Percentiles rank a stretch among this genome's conserved stretches.
These are phyloP conservation scores for Florisuga fusca DNA, from an alignment of 2,797 vertebrate genomes.

Conservation along the genomic window DNA sequence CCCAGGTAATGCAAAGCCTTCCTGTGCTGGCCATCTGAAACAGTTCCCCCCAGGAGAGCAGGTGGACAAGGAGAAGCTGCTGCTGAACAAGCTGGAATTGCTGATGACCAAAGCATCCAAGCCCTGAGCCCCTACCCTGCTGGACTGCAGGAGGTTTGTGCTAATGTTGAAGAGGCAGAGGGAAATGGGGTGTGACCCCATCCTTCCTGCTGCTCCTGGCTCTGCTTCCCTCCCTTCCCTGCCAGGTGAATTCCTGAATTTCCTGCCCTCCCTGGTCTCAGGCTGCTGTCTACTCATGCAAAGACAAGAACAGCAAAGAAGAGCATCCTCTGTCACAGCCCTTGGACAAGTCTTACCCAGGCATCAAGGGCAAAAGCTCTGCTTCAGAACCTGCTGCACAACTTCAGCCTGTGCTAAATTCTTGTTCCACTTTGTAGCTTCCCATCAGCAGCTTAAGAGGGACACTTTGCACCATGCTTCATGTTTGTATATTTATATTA, in stretches of 20 bases:
- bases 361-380: neutral
- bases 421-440: neutral
- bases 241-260: neutral
- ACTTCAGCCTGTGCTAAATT: neutral
- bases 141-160: neutral
- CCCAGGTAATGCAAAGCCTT: neutral
- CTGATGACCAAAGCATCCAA: neutral
- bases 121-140: too few species aligned
- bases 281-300: neutral
- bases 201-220: neutral
- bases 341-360: neutral
- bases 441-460: neutral
- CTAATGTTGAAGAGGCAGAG: neutral
- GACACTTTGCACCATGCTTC: neutral
- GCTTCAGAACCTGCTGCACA: neutral
- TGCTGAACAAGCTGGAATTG: neutral
- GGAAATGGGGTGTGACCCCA: neutral
- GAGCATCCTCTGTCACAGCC: neutral
- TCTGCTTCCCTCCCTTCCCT: neutral
- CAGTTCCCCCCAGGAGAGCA: neutral
- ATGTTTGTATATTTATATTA: neutral
- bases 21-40: neutral
- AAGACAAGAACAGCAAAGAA: neutral
- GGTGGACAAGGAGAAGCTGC: neutral
- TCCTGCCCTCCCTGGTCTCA: neutral